Evolutionary conservation across 2,797 vertebrate genomes (phyloP), one percentile per base, ranked within the genome.

Genomic region (Fistularia commersonii): DNA sequence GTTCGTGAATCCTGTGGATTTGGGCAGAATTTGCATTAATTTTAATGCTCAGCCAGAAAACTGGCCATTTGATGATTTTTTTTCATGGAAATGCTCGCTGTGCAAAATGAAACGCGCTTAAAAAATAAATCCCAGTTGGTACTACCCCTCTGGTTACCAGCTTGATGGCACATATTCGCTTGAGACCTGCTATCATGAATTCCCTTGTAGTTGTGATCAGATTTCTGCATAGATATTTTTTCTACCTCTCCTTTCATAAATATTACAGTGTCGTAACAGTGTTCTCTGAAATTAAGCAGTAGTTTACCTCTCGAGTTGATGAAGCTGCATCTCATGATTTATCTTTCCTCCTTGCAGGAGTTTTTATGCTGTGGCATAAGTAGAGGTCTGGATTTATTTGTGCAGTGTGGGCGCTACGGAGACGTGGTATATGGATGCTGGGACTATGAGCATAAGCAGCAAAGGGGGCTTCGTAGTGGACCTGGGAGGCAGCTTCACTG

Each of bases 401-500:
- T 83, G 83, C 87, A 63, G 64, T 76, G 83, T 61, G 80, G 77
- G 66, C 87, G 86, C 83, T 42, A 74, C 80, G 63, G 83, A 72
- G 76, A 84, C 80, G 69, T 83, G 57, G 0, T 75, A 79, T 78
- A 84, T 88, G 78, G 89, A 87, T 80, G 81, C 88, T 82, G 81
- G 89, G 90, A 95, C 89, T 87, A 97, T 97, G 96, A 98, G 86
- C 84, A 79, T 92, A 80, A 93, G 92, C 75, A 89, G 92, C 84
- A 92, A 93, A 80, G 85, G 90, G 79, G 87, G 89, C 77, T 96
- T 93, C 88, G 82, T 91, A 65, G 83, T 92, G 89, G 93, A 96
- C 87, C 90, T 93, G 0, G 94, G 92, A 69, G 87, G 93, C 79
- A 93, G 93, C 89, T 99, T 99, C 89, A 98, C 94, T 63, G 96